phyloP scores from a whole-genome alignment of 2,797 vertebrate genomes.

The Picus viridis region DNA sequence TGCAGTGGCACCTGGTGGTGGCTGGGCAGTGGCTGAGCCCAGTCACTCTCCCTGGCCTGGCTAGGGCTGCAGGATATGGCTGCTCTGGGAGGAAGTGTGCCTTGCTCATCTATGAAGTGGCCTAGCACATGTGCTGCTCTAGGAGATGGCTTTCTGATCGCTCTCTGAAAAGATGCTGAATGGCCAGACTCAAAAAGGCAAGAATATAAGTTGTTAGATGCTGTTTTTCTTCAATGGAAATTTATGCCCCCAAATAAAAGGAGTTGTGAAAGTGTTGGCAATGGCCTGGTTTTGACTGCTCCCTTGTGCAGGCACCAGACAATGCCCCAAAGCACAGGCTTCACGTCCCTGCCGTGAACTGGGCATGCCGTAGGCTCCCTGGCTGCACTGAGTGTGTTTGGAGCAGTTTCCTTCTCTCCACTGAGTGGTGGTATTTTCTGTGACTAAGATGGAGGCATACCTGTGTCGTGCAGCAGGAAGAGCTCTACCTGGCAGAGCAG shows the following conservation, averaged over 20 bases:
- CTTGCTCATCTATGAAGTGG: rapidly evolving
- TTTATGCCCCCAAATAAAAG: not conserved
- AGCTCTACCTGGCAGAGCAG: too few relatives aligned
- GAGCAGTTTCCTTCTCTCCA: not conserved
- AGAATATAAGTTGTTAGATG: not conserved
- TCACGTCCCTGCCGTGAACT: rapidly evolving
- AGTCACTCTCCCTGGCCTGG: rapidly evolving
- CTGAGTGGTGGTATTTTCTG: rapidly evolving
- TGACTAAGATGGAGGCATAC: rapidly evolving
- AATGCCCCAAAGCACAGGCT: not conserved
- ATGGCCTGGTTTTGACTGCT: not conserved
- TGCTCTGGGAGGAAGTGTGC: too few relatives aligned
- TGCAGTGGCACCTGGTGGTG: too few relatives aligned
- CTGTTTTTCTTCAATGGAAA: not conserved
- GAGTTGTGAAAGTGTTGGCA: not conserved
- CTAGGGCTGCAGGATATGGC: not conserved
- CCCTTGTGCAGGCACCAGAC: too few relatives aligned
- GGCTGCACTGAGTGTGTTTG: not conserved
- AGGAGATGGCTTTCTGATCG: not conserved
- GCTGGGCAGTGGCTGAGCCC: rapidly evolving
- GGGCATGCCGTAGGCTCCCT: rapidly evolving
- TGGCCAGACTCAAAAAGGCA: not conserved
- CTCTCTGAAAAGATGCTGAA: not conserved
- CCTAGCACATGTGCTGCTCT: rapidly evolving
- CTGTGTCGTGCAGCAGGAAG: not conserved